A percentile compares a stretch with the other conserved stretches of the same genome.
Evolutionary conservation across 2,888 invertebrate species (phyloP).

Genomic region (Dichetophora obliterata): DNA sequence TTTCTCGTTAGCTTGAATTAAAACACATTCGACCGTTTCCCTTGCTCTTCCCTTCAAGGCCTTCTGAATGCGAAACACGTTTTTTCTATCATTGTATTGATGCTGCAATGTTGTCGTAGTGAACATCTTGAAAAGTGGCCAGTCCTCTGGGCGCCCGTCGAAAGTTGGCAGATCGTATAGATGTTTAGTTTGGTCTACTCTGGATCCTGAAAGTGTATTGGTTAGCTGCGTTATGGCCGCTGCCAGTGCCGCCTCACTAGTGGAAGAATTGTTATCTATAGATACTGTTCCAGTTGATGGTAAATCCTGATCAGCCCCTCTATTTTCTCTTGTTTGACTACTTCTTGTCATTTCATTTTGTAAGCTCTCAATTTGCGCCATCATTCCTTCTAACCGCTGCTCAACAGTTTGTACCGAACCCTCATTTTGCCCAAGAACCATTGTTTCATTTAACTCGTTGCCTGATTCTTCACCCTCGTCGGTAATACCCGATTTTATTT

Average conservation of each 20-base stretch:
- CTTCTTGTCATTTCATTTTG: too few relatives aligned
- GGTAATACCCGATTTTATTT: neutral
- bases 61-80: slow-evolving; percentile 27
- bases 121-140: neutral
- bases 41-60: slow-evolving; percentile 35
- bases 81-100: too few relatives aligned
- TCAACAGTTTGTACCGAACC: neutral
- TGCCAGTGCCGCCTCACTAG: neutral
- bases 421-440: neutral
- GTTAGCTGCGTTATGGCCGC: neutral
- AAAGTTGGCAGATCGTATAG: neutral
- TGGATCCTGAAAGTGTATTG: neutral
- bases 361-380: too few relatives aligned
- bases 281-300: neutral
- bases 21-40: slow-evolving; percentile 40
- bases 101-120: too few relatives aligned
- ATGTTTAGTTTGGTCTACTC: neutral
- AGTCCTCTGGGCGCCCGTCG: neutral
- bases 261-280: neutral
- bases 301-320: neutral
- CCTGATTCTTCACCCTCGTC: neutral
- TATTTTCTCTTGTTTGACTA: neutral
- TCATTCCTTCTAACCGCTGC: too few relatives aligned
- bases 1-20: slow-evolving; percentile 34
- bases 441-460: neutral